Percentiles rank a stretch among this genome's conserved stretches.
Evolutionary conservation across 1,140 invertebrate species (phyloP).

Genomic region (Drosophila sp.): DNA sequence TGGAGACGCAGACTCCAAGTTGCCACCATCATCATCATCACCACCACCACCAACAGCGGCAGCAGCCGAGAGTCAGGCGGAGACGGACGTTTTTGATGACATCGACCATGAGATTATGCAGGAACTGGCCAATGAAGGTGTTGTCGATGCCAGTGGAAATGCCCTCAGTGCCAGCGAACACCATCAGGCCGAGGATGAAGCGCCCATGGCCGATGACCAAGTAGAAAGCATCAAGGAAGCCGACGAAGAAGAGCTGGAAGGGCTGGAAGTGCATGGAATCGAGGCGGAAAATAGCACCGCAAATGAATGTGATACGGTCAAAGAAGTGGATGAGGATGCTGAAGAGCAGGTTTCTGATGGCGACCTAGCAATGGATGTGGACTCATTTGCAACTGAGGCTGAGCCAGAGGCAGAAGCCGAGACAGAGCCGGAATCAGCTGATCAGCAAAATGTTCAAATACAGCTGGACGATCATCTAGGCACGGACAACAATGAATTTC

Average conservation of each 20-base stretch:
- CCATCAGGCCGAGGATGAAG: slow-evolving; percentile 6
- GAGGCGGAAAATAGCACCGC: neutral
- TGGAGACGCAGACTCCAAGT: slow-evolving; percentile 15
- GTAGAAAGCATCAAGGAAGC: neutral
- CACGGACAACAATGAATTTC: slow-evolving; percentile 25
- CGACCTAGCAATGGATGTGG: slow-evolving; percentile 16
- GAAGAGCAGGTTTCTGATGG: slow-evolving; percentile 1
- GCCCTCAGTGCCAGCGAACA: slow-evolving; percentile 51
- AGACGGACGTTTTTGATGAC: slow-evolving; percentile 50
- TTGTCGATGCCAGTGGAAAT: slow-evolving; percentile 65
- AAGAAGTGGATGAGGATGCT: neutral
- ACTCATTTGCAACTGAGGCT: neutral
- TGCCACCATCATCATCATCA: neutral
- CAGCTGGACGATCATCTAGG: slow-evolving; percentile 19
- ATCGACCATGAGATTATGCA: slow-evolving; percentile 65
- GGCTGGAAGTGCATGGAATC: neutral
- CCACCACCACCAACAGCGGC: neutral
- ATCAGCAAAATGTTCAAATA: slow-evolving; percentile 13
- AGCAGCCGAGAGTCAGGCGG: neutral
- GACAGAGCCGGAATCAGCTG: slow-evolving; percentile 24
- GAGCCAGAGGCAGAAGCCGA: slow-evolving; percentile 32
- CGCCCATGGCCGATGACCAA: neutral
- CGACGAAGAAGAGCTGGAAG: neutral
- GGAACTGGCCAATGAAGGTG: slow-evolving; percentile 61
- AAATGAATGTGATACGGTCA: slow-evolving; percentile 31